These are phyloP conservation scores for Sialis fuliginosa DNA, from an alignment of 2,888 invertebrate genomes.

Conservation along the genomic window DNA sequence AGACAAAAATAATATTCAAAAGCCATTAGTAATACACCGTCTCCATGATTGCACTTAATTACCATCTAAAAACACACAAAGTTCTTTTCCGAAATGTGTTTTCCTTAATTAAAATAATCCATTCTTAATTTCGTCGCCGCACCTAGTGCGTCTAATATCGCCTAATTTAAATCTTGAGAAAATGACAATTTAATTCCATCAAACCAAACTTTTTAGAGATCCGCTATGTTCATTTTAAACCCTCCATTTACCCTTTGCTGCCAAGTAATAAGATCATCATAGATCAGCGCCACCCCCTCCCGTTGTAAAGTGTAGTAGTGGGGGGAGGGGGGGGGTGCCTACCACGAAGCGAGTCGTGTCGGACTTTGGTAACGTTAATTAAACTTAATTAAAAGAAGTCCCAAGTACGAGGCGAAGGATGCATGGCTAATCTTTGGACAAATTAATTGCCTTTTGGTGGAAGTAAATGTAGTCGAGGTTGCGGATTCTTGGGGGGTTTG, in stretches of 20 bases:
- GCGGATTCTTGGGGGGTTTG: no score
- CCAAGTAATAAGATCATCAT: slow-evolving; percentile 21
- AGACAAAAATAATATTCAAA: no score
- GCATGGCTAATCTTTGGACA: slow-evolving; percentile 29
- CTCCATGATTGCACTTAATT: no score
- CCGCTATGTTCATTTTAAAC: slow-evolving; percentile 20
- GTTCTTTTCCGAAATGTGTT: slow-evolving; percentile 1
- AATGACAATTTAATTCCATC: slow-evolving; percentile 21
- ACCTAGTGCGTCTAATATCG: slow-evolving; percentile 3
- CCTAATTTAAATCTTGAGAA: slow-evolving; percentile 11
- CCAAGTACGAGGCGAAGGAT: slow-evolving; percentile 17
- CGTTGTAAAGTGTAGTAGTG: background rate
- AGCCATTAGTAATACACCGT: no score
- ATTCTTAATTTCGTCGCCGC: slow-evolving; percentile 1
- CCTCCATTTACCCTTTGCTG: slow-evolving; percentile 18
- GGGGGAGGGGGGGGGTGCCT: background rate
- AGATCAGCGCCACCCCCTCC: slow-evolving; percentile 16
- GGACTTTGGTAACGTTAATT: slow-evolving; percentile 31
- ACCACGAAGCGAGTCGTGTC: slow-evolving; percentile 20
- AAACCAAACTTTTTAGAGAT: slow-evolving; percentile 19
- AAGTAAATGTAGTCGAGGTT: slow-evolving; percentile 10
- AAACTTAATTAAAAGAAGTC: slow-evolving; percentile 32
- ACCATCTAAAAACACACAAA: background rate
- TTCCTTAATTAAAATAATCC: slow-evolving; percentile 3
- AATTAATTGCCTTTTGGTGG: slow-evolving; percentile 28